Evolutionary conservation across 2,888 invertebrate species (phyloP), one percentile per base, ranked within the genome.

Genomic region (Fragum fragum): DNA sequence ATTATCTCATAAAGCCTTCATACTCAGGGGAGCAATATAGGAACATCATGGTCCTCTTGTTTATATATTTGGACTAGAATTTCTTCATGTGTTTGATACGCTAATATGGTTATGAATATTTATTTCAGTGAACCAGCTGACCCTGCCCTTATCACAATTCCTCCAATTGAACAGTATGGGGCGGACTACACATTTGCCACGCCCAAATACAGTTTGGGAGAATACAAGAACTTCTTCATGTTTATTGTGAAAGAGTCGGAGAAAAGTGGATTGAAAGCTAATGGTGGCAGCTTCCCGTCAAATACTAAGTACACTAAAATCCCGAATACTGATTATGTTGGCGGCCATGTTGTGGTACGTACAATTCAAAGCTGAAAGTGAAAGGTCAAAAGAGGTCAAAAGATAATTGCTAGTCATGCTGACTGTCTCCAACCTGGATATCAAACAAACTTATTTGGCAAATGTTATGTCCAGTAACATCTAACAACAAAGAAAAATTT

Each of bases 131-230:
- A 66, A 42, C 66, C 66, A n/a, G 66, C 66, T 42, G 66, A 66
- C 42, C 92, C 92, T 6, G 83, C 90, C 55, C 85, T 92, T 86
- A 83, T 88, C 21, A 79, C 89, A 1, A 84, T 92, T 9, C 89
- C 90, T 1, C 90, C 91, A 2, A 74, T 87, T 29, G 82, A 87
- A 63, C 92, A 92, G 61, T 91, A 87, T 66, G 85, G 78, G 6
- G 80, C 87, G 9, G 81, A 87, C 29, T 91, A 89, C 71, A 85
- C 87, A 11, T 90, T 91, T 68, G 52, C 87, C 16, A 91, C 90
- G 18, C 47, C n/a, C 47, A 47, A 47, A 47, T 87, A 82, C 55
- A 75, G 86, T 0, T 47, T 29, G 6, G 89, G 84, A 1, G 63
- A 73, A 0, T 89, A 87, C 63, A 70, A 55, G 16, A 88, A 88